phyloP scores from a whole-genome alignment of 1,140 invertebrate genomes.

The Conus betulinus region DNA sequence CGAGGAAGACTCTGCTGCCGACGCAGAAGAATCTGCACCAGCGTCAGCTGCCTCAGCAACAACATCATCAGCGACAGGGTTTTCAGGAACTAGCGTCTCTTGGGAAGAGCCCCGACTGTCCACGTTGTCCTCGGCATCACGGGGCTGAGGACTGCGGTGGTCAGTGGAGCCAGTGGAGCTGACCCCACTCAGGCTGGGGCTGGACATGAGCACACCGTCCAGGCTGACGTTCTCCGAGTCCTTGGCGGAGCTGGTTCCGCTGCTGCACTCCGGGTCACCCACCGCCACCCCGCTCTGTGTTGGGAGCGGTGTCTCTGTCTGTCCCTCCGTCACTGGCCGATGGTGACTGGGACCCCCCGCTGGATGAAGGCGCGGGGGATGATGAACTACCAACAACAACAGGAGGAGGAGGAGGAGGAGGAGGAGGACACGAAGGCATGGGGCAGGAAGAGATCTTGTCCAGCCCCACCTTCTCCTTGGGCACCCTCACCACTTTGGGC shows the following conservation, averaged over 20 bases:
- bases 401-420: neutral
- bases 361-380: too few species aligned
- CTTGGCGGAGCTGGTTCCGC: neutral
- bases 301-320: neutral
- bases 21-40: neutral
- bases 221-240: neutral
- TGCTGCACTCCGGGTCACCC: neutral
- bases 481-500: constrained; percentile 30
- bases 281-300: neutral
- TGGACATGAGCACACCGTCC: neutral
- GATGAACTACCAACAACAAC: neutral
- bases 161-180: neutral
- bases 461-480: constrained; percentile 30
- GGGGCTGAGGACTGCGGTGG: neutral
- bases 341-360: neutral
- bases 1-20: neutral
- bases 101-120: neutral
- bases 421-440: neutral
- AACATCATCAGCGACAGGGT: neutral
- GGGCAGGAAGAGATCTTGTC: constrained; percentile 35
- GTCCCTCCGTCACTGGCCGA: neutral
- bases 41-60: too few species aligned
- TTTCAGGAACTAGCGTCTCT: neutral
- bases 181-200: neutral
- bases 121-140: neutral